Evolutionary conservation across 2,888 invertebrate genomes (phyloP).

Genomic region (Erebia aethiops): DNA sequence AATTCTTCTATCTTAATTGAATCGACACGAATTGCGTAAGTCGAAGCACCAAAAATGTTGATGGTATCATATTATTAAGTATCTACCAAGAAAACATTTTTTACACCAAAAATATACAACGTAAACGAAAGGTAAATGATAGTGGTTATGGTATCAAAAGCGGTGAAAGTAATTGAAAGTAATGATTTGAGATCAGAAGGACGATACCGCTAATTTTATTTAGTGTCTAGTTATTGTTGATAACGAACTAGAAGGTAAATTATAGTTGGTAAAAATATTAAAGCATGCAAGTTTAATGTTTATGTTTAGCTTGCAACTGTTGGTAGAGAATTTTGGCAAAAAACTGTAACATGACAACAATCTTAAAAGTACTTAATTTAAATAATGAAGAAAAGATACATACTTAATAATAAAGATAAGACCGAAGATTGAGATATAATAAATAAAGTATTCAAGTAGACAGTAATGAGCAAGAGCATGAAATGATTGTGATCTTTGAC

Average conservation of each 20-base stretch:
- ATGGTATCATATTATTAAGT: background rate
- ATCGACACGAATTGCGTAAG: background rate
- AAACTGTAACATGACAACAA: background rate
- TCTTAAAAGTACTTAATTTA: background rate
- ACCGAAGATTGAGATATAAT: background rate
- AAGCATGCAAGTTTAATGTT: background rate
- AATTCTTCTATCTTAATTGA: background rate
- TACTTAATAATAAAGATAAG: background rate
- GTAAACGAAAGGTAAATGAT: conserved; percentile 16
- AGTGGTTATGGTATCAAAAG: conserved; percentile 37
- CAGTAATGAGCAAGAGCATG: background rate
- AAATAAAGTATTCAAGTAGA: background rate
- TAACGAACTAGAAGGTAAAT: conserved; percentile 2
- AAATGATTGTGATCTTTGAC: background rate
- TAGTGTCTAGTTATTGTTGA: background rate
- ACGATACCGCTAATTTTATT: conserved; percentile 3
- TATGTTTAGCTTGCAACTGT: too few relatives aligned
- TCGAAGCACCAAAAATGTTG: background rate
- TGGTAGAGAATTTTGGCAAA: background rate
- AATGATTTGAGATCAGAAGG: conserved; percentile 17
- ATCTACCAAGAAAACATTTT: background rate
- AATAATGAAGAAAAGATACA: background rate
- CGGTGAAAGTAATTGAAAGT: conserved; percentile 55
- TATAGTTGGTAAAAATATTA: background rate
- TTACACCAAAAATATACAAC: conserved; percentile 2